Evolutionary conservation across 1,140 invertebrate genomes (phyloP), one percentile per base, ranked within the genome.

Genomic region (Thalassaphorura encarpata): DNA sequence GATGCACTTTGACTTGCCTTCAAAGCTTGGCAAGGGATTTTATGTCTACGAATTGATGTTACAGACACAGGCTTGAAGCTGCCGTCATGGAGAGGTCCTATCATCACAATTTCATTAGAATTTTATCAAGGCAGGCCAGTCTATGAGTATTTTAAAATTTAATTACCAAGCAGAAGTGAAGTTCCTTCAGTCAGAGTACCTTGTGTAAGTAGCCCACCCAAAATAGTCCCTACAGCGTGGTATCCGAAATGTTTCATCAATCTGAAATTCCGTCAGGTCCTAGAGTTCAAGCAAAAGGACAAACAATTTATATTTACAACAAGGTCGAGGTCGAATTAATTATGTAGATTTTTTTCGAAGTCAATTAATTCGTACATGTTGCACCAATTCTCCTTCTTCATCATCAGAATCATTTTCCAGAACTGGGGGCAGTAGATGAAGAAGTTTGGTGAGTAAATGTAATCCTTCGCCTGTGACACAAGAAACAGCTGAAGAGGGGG

Each of bases 401-500:
- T n/a, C n/a, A n/a, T n/a, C n/a, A n/a, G n/a, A n/a, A n/a, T n/a
- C n/a, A n/a, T n/a, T n/a, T n/a, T n/a, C n/a, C n/a, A n/a, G n/a
- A n/a, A n/a, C n/a, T n/a, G n/a, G n/a, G 21, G 87, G 83, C 5
- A 87, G 66, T 33, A 83, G 72, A 70, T 85, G 78, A 18, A 91
- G 72, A 70, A 91, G 93, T 50, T 79, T 83, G 53, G 85, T 85
- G 2, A 95, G 73, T 28, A 86, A 73, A 62, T 84, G 80, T 2
- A 95, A 72, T 11, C 91, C 90, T 51, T 80, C 76, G 1, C 95
- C 95, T 16, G 82, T 90, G 0, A 98, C 92, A 70, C 85, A 90
- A n/a, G 92, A 97, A n/a, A 96, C 83, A 47, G 80, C 83, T 98
- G 93, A 62, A 98, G 86, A 11, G 95, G 90, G 50, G 84, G 28